These are phyloP conservation scores for Alentia gelatinosa DNA, from an alignment of 2,888 invertebrate genomes.

Conservation along the genomic window DNA sequence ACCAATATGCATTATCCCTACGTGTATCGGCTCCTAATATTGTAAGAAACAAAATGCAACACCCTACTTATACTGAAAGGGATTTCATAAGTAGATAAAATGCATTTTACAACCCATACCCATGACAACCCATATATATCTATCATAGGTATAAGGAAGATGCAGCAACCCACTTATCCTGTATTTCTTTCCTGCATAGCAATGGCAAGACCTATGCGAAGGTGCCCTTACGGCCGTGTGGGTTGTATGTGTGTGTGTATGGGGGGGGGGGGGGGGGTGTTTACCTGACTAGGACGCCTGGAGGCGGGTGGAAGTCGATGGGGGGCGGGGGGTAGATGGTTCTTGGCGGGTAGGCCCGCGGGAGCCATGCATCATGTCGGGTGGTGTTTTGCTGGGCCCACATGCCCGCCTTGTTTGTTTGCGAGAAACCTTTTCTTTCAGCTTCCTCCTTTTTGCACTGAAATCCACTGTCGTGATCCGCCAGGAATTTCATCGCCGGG, in stretches of 20 bases:
- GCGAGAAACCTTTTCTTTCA: neutral
- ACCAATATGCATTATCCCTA: too few relatives aligned
- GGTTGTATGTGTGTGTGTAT: neutral
- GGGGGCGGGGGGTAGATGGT: neutral
- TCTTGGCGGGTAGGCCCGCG: neutral
- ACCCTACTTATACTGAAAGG: too few relatives aligned
- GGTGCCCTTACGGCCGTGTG: too few relatives aligned
- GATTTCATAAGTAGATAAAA: too few relatives aligned
- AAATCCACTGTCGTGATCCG: neutral
- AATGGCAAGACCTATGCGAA: neutral
- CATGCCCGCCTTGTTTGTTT: neutral
- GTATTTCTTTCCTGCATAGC: too few relatives aligned
- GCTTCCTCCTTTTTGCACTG: neutral
- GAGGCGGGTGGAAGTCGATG: neutral
- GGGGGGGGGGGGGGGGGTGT: neutral
- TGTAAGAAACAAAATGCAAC: too few relatives aligned
- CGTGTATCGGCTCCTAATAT: too few relatives aligned
- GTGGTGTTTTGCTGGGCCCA: neutral
- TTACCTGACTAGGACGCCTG: neutral
- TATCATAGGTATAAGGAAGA: too few relatives aligned
- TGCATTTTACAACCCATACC: too few relatives aligned
- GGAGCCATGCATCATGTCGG: conserved; percentile 7
- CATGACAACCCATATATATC: too few relatives aligned
- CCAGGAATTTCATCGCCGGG: too few relatives aligned
- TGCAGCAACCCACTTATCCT: too few relatives aligned